Conservation (phyloP, 2,797 vertebrate species). For the Paratrypauchen microcephalus region DNA sequence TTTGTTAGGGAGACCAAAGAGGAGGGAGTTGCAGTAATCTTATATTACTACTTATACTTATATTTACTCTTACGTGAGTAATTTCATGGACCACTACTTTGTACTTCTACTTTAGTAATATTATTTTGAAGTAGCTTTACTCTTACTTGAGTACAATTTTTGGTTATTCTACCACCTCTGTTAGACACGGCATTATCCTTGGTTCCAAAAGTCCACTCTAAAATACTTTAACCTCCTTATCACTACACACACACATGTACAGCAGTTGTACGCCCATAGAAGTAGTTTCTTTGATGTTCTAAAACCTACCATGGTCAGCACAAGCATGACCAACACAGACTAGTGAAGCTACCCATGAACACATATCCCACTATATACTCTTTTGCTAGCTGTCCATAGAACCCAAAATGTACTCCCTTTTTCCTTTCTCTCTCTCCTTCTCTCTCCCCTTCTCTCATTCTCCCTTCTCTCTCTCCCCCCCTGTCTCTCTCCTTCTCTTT, state of each 20-base stretch:
- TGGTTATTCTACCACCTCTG: background rate
- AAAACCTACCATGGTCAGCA: conserved; percentile 34
- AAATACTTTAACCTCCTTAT: background rate
- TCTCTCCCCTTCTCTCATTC: no score
- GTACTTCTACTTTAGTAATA: no score
- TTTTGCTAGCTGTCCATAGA: conserved; percentile 37
- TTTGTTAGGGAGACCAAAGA: no score
- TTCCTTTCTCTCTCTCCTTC: background rate
- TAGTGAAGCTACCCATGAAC: conserved; percentile 33
- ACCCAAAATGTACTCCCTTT: conserved; percentile 40
- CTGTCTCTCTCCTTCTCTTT: no score
- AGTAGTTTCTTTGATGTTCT: conserved; percentile 15
- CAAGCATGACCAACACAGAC: conserved; percentile 42
- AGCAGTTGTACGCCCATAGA: background rate
- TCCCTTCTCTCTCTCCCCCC: no score
- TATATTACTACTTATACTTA: no score
- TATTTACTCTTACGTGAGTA: no score
- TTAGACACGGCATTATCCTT: background rate
- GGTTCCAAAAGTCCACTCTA: background rate
- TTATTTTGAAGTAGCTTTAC: no score
- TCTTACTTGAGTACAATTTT: background rate
- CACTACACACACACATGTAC: background rate
- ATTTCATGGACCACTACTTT: no score
- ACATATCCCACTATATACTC: conserved; percentile 37
- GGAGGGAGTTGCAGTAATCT: no score